Evolutionary conservation across 2,113 vertebrate genomes (phyloP).

Genomic region (Pterocles burchelli): DNA sequence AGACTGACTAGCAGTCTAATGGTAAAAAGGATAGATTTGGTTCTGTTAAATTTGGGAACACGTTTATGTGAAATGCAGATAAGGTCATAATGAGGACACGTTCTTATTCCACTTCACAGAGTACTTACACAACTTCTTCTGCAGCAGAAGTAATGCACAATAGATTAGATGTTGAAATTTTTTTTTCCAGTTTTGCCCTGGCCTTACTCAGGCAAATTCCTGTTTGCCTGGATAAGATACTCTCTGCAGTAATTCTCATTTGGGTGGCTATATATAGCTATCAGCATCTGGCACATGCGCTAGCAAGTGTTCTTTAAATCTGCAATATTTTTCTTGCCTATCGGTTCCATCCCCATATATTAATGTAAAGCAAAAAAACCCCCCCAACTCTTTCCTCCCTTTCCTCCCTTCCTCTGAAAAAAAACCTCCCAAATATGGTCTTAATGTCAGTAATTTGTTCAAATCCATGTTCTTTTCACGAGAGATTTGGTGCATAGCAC

Average conservation of each 20-base stretch:
- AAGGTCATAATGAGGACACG: not conserved
- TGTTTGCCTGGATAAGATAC: not conserved
- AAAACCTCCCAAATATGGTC: not conserved
- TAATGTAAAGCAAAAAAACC: not conserved
- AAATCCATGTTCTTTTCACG: not conserved
- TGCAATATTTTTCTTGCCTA: not conserved
- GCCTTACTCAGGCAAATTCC: conserved; percentile 1
- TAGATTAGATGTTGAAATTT: not conserved
- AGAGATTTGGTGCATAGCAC: not conserved
- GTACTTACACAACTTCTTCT: not conserved
- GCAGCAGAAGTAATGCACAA: not conserved
- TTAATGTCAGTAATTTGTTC: not conserved
- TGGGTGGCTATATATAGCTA: conserved; percentile 26
- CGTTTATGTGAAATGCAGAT: not conserved
- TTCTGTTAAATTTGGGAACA: conserved; percentile 28
- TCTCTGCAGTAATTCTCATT: not conserved
- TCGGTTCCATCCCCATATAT: not conserved
- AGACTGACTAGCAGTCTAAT: not conserved
- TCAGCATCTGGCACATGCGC: not conserved
- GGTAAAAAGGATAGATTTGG: not conserved
- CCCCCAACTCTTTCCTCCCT: not conserved
- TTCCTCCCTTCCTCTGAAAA: not conserved
- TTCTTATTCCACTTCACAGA: not conserved
- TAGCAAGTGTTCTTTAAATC: conserved; percentile 14
- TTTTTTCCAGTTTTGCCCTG: not conserved